Conservation (phyloP, 2,888 invertebrate genomes). For the Coelogynopora nodosa region DNA sequence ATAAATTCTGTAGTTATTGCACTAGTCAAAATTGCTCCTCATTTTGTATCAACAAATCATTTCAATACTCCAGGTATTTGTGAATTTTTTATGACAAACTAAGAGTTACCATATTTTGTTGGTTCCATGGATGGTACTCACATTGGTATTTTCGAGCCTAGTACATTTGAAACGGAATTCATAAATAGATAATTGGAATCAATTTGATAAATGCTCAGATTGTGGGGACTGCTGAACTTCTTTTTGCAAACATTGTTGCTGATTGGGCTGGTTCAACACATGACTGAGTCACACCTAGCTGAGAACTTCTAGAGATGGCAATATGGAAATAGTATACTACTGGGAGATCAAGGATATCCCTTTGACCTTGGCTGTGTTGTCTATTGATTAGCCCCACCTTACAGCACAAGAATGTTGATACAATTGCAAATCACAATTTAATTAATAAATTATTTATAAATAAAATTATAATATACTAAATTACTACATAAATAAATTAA, state of each 20-base stretch:
- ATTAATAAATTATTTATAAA: too few species aligned
- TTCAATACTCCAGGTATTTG: not conserved
- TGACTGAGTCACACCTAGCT: slow-evolving; percentile 2
- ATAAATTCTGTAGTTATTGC: not conserved
- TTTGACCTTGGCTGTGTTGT: slow-evolving; percentile 6
- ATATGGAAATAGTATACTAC: slow-evolving; percentile 13
- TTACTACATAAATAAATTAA: too few species aligned
- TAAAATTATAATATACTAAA: too few species aligned
- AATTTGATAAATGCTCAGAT: not conserved
- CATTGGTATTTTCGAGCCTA: not conserved
- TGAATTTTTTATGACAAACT: not conserved
- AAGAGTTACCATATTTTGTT: not conserved
- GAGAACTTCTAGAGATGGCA: slow-evolving; percentile 5
- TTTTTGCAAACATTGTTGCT: slow-evolving; percentile 19
- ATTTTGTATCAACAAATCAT: not conserved
- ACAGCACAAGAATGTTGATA: slow-evolving; percentile 1
- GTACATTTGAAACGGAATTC: slow-evolving; percentile 27
- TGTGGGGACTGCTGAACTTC: slow-evolving; percentile 4
- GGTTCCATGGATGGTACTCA: not conserved
- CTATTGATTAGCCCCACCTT: not conserved
- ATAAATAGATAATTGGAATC: not conserved
- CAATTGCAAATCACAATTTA: too few species aligned
- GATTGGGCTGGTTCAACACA: slow-evolving; percentile 28
- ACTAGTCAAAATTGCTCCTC: not conserved
- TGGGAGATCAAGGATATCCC: slow-evolving; percentile 17